A percentile compares a stretch with the other conserved stretches of the same genome.
Conservation (phyloP, 2,888 invertebrate genomes). For the Thalpophila matura region DNA sequence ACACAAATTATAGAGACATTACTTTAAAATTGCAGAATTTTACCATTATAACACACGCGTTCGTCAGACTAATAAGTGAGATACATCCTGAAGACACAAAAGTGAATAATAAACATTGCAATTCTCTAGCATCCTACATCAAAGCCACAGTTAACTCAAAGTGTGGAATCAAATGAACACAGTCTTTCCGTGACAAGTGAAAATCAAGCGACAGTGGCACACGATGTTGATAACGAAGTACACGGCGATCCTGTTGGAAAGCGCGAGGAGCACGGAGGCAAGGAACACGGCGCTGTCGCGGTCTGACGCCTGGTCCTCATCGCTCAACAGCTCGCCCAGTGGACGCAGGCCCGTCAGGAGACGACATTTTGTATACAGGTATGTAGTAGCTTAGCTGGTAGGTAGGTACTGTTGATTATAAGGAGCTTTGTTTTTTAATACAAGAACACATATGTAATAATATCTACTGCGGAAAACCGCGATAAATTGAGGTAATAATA, state of each 20-base stretch:
- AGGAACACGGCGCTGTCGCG: slow-evolving; percentile 76
- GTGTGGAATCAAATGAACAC: slow-evolving; percentile 28
- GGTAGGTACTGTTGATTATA: no score
- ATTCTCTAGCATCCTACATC: slow-evolving; percentile 22
- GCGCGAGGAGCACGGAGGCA: slow-evolving; percentile 89
- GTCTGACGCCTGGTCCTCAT: slow-evolving; percentile 77
- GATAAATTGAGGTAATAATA: no score
- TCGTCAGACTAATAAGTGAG: not conserved
- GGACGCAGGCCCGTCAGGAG: slow-evolving; percentile 75
- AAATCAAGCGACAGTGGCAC: slow-evolving; percentile 48
- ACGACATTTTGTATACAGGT: slow-evolving; percentile 83
- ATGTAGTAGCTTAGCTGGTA: slow-evolving; percentile 39
- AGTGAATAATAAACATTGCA: not conserved
- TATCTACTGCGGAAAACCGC: no score
- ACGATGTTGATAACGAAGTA: slow-evolving; percentile 93
- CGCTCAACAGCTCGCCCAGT: slow-evolving; percentile 76
- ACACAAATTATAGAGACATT: slow-evolving; percentile 55
- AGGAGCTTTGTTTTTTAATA: no score
- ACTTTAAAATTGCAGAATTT: slow-evolving; percentile 32
- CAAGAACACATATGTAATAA: no score
- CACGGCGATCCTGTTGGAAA: slow-evolving; percentile 93
- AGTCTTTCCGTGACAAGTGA: slow-evolving; percentile 54
- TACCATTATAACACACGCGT: not conserved
- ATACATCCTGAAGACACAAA: slow-evolving; percentile 3
- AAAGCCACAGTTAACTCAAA: slow-evolving; percentile 22